A percentile compares a stretch with the other conserved stretches of the same genome.
Evolutionary conservation across 2,888 invertebrate genomes (phyloP).

Genomic region (Tipula vernalis): DNA sequence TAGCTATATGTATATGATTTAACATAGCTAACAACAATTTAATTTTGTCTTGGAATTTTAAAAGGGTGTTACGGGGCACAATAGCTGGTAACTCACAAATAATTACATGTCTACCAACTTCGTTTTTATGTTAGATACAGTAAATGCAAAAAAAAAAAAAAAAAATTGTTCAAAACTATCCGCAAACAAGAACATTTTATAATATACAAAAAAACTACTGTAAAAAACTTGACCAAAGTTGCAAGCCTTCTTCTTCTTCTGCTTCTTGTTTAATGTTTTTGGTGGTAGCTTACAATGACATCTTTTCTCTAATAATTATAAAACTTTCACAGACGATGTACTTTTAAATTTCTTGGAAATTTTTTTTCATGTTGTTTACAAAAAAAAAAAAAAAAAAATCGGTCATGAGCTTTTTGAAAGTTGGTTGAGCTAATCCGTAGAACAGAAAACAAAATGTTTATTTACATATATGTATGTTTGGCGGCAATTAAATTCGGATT

Average conservation of each 20-base stretch:
- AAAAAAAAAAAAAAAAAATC: neutral
- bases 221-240: neutral
- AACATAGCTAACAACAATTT: neutral
- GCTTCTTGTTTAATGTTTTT: neutral
- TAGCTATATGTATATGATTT: neutral
- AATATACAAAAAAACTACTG: neutral
- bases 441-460: neutral
- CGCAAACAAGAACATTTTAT: neutral
- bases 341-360: neutral
- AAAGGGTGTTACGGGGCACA: neutral
- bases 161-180: neutral
- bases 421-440: neutral
- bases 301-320: neutral
- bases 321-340: neutral
- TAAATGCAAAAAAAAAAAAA: neutral
- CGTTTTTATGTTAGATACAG: neutral
- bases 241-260: neutral
- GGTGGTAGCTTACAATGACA: neutral
- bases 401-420: neutral
- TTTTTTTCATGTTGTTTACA: neutral
- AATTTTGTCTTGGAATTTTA: neutral
- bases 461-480: neutral
- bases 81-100: neutral
- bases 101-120: neutral
- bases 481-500: neutral